A percentile compares a stretch with the other conserved stretches of the same genome.
Evolutionary conservation across 2,888 invertebrate genomes (phyloP).

Genomic region (Altica lythri): DNA sequence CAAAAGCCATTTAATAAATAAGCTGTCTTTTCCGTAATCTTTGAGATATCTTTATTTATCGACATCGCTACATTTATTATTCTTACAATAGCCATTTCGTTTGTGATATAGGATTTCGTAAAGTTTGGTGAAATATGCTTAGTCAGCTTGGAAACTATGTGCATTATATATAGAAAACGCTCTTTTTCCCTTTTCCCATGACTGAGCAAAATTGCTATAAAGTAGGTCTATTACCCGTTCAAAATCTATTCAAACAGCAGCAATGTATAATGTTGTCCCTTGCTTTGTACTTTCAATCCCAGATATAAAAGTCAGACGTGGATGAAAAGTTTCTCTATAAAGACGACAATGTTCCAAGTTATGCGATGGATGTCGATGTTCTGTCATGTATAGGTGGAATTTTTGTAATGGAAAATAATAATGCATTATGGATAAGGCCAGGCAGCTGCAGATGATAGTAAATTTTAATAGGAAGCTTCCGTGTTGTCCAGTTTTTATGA

Average conservation of each 20-base stretch:
- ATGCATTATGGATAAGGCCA: conserved; percentile 27
- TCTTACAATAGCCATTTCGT: conserved; percentile 20
- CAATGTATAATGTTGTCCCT: conserved; percentile 22
- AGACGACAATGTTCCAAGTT: conserved; percentile 30
- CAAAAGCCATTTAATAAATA: conserved; percentile 14
- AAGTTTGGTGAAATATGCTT: conserved; percentile 24
- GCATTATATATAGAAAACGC: conserved; percentile 23
- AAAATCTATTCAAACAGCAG: conserved; percentile 23
- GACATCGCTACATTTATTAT: conserved; percentile 22
- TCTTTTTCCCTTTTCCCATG: conserved; percentile 21
- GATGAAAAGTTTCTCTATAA: conserved; percentile 35
- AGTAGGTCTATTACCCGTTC: conserved; percentile 26
- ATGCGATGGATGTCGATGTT: conserved; percentile 33
- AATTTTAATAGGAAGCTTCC: conserved; percentile 5
- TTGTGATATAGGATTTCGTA: conserved; percentile 22
- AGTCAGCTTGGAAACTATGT: conserved; percentile 24
- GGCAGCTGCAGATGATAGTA: conserved; percentile 25
- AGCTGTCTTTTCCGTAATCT: conserved; percentile 16
- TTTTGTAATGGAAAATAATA: conserved; percentile 26
- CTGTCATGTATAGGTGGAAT: conserved; percentile 29
- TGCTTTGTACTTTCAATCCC: conserved; percentile 30
- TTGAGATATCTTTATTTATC: conserved; percentile 19
- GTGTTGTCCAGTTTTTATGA: conserved; percentile 18
- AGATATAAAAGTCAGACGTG: conserved; percentile 34
- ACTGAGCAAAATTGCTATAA: conserved; percentile 24